A percentile compares a stretch with the other conserved stretches of the same genome.
Conservation (phyloP, 2,888 invertebrate genomes). For the Drosophila robusta region DNA sequence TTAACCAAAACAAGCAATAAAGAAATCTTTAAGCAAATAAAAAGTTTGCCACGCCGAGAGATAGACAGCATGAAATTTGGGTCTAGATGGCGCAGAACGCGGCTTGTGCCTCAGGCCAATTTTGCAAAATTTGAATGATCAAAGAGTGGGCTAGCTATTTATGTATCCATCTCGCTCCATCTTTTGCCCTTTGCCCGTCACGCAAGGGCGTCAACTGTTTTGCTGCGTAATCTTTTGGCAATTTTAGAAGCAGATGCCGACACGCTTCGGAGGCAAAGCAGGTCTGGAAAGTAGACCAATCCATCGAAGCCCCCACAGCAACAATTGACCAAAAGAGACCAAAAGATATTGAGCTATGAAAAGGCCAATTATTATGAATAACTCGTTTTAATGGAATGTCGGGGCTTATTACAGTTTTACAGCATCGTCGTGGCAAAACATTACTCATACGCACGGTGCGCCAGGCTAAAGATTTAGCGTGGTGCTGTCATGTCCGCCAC, state of each 20-base stretch:
- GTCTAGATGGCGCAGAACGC: conserved; percentile 62
- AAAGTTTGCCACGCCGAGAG: conserved; percentile 60
- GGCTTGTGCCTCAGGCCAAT: conserved; percentile 34
- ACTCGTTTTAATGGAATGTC: conserved; percentile 75
- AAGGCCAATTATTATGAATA: conserved; percentile 77
- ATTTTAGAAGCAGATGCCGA: conserved; percentile 47
- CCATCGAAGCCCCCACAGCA: conserved; percentile 48
- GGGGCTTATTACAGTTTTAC: conserved; percentile 64
- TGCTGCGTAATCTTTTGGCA: conserved; percentile 60
- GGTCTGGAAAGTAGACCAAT: conserved; percentile 68
- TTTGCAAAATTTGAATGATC: conserved; percentile 61
- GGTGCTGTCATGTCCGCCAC: conserved; percentile 26
- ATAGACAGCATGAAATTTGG: conserved; percentile 65
- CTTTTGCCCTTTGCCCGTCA: conserved; percentile 24
- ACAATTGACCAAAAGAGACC: conserved; percentile 49
- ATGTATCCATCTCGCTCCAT: conserved; percentile 10
- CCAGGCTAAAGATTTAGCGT: conserved; percentile 37
- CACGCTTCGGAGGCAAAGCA: conserved; percentile 42
- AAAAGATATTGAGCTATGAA: conserved; percentile 68
- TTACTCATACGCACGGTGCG: conserved; percentile 75
- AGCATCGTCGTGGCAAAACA: conserved; percentile 54
- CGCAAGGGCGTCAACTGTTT: conserved; percentile 63
- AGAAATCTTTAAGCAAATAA: conserved; percentile 76
- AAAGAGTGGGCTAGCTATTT: conserved; percentile 40
- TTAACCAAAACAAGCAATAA: conserved; percentile 75